Conservation (phyloP, 37 sponge, comb jelly and placozoan species). For the Axinella damicornis region DNA sequence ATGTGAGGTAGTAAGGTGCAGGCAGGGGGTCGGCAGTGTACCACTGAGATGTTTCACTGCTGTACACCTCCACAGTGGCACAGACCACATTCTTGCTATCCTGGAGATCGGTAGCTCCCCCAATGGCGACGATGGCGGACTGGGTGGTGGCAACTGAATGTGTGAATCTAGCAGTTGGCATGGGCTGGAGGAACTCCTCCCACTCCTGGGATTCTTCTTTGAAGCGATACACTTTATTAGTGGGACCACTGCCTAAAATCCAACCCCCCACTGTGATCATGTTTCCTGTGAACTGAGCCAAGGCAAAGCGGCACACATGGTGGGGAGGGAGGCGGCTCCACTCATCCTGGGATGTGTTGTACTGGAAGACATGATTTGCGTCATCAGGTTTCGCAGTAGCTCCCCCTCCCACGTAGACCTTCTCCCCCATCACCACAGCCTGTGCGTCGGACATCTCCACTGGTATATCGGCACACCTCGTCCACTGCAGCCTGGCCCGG, state of each 20-base stretch:
- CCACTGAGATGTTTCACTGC: conserved; percentile 1
- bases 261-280: conserved; percentile 19
- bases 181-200: background rate
- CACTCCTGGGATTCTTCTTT: background rate
- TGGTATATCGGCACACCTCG: conserved; percentile 1
- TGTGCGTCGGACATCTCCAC: background rate
- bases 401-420: conserved; percentile 37
- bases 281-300: conserved; percentile 6
- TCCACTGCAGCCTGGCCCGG: conserved; percentile 12
- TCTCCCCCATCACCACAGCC: background rate
- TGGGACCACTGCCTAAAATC: background rate
- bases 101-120: background rate
- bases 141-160: conserved; percentile 4
- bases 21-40: background rate
- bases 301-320: background rate
- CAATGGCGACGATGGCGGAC: conserved; percentile 9
- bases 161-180: conserved; percentile 1
- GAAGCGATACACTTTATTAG: conserved; percentile 4
- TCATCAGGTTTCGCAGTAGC: background rate
- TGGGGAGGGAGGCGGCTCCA: conserved; percentile 1
- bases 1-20: background rate
- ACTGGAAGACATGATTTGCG: background rate
- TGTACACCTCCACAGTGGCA: conserved; percentile 16
- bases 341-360: background rate
- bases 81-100: background rate